Evolutionary conservation across 2,888 invertebrate genomes (phyloP), one percentile per base, ranked within the genome.

Genomic region (Erannis defoliaria): DNA sequence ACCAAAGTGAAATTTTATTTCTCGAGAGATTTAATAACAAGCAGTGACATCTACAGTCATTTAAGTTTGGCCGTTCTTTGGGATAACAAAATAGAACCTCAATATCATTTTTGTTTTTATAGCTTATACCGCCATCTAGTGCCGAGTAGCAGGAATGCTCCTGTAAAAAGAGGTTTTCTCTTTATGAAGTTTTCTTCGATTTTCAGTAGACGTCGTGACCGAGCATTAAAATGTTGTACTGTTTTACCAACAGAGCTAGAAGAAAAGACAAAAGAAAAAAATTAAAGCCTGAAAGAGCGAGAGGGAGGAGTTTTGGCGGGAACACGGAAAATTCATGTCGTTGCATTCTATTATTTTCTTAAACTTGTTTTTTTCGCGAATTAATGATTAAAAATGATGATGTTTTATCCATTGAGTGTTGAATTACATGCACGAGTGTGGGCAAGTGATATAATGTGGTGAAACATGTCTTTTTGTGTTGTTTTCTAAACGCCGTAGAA

Each of bases 111-210:
- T n/a, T 43, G 10, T 14, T 18, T 4, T 35, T 10, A 4, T 16
- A 3, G 14, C 42, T 42, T 8, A 5, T 58, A 73, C 23, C 75
- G 86, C 82, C 87, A 87, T 84, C 84, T 84, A 57, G 62, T 66
- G 64, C 65, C 67, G 82, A 81, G 77, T 84, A 83, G 84, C 77
- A 10, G 33, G n/a, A 26, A 6, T 18, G 16, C 9, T 1, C 43
- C 1, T 50, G 43, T 45, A 31, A 35, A 53, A 51, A 18, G n/a
- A 40, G 43, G 43, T n/a, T 35, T 18, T 16, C 14, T 37, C 5
- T 31, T 6, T n/a, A 29, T 40, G 42, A 51, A 54, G 57, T 14
- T 62, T 64, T 64, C 18, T 21, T 12, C 8, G 1, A 35, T 16
- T 56, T 59, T 50, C 51, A 40, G 53, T 29, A 63, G 70, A 29